phyloP scores from a whole-genome alignment of 2,888 invertebrate genomes.

The Esperia sulphurella region DNA sequence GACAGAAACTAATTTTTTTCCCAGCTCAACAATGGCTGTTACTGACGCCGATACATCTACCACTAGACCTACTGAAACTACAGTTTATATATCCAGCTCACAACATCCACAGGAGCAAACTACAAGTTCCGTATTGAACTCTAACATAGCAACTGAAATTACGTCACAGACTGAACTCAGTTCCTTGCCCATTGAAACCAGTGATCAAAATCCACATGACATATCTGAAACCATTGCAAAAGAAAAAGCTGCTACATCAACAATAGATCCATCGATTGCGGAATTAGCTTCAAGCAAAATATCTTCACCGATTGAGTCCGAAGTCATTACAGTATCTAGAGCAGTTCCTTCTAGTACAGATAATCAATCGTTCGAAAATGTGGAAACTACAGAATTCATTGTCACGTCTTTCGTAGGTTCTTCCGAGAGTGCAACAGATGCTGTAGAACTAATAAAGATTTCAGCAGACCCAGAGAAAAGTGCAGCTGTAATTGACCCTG shows the following conservation, averaged over 20 bases:
- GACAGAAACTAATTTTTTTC: constrained; percentile 18
- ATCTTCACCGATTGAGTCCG: constrained; percentile 31
- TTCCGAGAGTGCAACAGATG: constrained; percentile 55
- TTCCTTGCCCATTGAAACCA: constrained; percentile 66
- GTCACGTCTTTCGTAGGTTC: constrained; percentile 48
- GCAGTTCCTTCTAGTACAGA: constrained; percentile 25
- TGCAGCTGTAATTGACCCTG: constrained; percentile 50
- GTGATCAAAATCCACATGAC: constrained; percentile 65
- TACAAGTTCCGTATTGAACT: constrained; percentile 38
- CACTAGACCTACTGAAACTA: constrained; percentile 12
- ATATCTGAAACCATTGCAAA: constrained; percentile 44
- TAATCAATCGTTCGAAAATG: constrained; percentile 44
- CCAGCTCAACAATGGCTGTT: constrained; percentile 12
- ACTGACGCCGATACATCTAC: constrained; percentile 23
- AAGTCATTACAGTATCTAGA: constrained; percentile 43
- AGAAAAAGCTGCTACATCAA: constrained; percentile 39
- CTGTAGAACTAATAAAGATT: constrained; percentile 60
- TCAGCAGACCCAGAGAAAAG: constrained; percentile 44
- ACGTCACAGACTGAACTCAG: constrained; percentile 63
- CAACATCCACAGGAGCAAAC: constrained; percentile 32
- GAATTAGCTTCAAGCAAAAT: constrained; percentile 34
- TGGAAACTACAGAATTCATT: constrained; percentile 64
- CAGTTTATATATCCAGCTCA: constrained; percentile 21
- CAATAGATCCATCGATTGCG: constrained; percentile 24
- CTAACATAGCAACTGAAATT: constrained; percentile 55